Conservation (phyloP, 2,888 invertebrate genomes). For the Creontiades dilutus region DNA sequence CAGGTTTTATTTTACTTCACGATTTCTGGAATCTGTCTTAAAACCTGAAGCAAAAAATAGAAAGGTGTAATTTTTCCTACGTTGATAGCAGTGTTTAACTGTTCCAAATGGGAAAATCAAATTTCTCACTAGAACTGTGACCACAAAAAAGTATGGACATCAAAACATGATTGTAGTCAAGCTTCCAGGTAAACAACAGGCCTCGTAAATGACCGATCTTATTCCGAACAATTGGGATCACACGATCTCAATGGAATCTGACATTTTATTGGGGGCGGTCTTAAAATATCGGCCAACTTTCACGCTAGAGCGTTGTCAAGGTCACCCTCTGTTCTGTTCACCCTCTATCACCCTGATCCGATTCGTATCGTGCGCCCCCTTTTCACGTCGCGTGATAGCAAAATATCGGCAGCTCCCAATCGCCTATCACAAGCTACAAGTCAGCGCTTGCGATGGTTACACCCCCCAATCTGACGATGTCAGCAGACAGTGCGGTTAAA, state of each 20-base stretch:
- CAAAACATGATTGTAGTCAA: too few relatives aligned
- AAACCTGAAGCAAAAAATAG: too few relatives aligned
- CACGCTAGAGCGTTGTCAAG: conserved; percentile 8
- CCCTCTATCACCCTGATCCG: conserved; percentile 15
- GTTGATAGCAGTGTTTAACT: too few relatives aligned
- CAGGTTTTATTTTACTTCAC: too few relatives aligned
- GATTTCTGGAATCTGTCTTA: too few relatives aligned
- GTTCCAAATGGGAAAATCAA: too few relatives aligned
- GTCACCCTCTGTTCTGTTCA: background rate
- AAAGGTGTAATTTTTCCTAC: too few relatives aligned
- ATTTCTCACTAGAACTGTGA: too few relatives aligned
- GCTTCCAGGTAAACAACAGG: background rate
- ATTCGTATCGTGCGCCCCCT: conserved; percentile 27
- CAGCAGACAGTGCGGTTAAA: background rate
- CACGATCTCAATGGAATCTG: background rate
- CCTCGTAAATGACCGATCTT: background rate
- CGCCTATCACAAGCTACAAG: conserved; percentile 26
- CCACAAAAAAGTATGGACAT: too few relatives aligned
- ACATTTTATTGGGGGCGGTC: background rate
- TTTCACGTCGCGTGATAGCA: conserved; percentile 21
- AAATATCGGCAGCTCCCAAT: conserved; percentile 27
- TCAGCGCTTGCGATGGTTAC: background rate
- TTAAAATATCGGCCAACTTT: background rate
- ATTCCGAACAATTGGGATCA: too few relatives aligned
- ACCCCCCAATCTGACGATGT: background rate